Conservation (phyloP, 2,113 vertebrate species). For the Enhydra lutris region DNA sequence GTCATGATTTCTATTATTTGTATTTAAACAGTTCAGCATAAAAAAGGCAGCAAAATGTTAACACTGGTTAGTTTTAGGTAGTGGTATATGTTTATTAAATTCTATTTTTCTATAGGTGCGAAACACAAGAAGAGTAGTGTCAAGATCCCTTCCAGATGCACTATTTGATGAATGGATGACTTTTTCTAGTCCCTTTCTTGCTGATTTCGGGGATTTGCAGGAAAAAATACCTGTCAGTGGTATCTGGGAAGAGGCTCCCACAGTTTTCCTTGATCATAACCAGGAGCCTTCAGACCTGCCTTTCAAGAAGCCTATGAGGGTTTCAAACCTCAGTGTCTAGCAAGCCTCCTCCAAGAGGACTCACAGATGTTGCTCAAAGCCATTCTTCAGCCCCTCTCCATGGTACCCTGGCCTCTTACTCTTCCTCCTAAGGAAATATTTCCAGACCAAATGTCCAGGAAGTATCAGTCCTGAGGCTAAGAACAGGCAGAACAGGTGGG, state of each 20-base stretch:
- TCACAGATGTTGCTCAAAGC: not conserved
- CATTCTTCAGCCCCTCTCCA: not conserved
- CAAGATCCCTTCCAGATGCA: not conserved
- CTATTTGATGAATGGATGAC: no score
- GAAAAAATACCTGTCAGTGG: not conserved
- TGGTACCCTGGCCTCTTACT: not conserved
- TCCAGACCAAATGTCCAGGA: not conserved
- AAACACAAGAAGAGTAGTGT: not conserved
- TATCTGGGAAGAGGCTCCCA: not conserved
- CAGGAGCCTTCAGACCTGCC: not conserved
- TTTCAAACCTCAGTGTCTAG: not conserved
- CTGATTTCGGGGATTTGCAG: not conserved
- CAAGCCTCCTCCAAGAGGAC: not conserved
- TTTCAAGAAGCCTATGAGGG: not conserved
- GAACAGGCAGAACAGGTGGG: slow-evolving; percentile 33
- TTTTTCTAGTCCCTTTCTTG: not conserved
- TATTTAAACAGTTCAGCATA: not conserved
- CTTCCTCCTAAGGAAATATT: not conserved
- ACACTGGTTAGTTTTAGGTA: not conserved
- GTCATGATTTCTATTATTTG: not conserved
- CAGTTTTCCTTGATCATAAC: not conserved
- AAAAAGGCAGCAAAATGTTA: not conserved
- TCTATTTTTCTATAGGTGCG: not conserved
- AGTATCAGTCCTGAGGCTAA: not conserved
- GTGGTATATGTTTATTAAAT: not conserved